These are phyloP conservation scores for Pheosia tremula DNA, from an alignment of 2,888 invertebrate species.

Conservation along the genomic window DNA sequence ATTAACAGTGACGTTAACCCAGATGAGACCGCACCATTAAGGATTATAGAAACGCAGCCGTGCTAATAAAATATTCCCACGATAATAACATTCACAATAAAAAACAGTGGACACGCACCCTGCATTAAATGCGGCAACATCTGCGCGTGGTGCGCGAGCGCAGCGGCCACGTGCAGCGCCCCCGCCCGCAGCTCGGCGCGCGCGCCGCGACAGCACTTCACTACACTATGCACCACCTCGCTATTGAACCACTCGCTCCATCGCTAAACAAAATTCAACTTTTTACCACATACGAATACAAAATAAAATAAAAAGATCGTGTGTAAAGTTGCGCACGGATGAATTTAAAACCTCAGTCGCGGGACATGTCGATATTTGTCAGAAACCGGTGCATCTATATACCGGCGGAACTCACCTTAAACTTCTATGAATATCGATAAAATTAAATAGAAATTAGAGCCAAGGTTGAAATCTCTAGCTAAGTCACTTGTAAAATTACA, in stretches of 20 bases:
- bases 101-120: conserved; percentile 44
- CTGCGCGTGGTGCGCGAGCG: conserved; percentile 62
- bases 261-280: conserved; percentile 45
- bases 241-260: conserved; percentile 69
- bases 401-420: too few species aligned
- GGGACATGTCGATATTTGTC: too few species aligned
- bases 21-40: too few species aligned
- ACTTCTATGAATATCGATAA: too few species aligned
- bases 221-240: conserved; percentile 49
- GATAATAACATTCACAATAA: neutral
- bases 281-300: neutral
- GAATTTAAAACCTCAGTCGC: too few species aligned
- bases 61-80: neutral
- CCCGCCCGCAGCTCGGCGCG: conserved; percentile 64
- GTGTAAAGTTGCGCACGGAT: too few species aligned
- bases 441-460: too few species aligned
- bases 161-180: conserved; percentile 57
- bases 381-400: too few species aligned
- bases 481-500: too few species aligned
- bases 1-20: too few species aligned
- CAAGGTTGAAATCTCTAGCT: too few species aligned
- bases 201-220: conserved; percentile 44
- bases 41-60: too few species aligned
- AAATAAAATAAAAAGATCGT: neutral
- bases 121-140: conserved; percentile 66